Percentiles rank a stretch among this genome's conserved stretches.
Conservation (phyloP, 64 coral and sea anemone species). For the Trachythela sp. region DNA sequence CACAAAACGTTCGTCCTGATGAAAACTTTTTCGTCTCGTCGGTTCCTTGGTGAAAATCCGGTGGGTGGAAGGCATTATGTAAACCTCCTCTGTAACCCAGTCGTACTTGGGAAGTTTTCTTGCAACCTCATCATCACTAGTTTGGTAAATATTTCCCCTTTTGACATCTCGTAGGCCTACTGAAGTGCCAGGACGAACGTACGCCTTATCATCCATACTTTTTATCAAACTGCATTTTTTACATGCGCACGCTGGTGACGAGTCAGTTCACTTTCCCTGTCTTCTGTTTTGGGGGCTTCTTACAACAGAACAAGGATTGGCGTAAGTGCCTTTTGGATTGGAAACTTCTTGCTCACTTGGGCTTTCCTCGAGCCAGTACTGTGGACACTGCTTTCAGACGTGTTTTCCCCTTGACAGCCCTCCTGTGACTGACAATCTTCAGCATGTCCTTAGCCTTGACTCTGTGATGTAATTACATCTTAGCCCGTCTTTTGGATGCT, state of each 20-base stretch:
- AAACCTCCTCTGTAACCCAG: conserved; percentile 34
- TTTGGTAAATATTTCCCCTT: neutral
- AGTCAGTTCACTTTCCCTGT: neutral
- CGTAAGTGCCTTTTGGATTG: no score
- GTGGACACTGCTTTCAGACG: no score
- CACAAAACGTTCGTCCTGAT: conserved; percentile 38
- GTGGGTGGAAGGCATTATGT: conserved; percentile 23
- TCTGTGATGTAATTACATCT: no score
- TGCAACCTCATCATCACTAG: neutral
- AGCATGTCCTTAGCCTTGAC: no score
- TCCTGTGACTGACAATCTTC: no score
- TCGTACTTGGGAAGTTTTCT: conserved; percentile 42
- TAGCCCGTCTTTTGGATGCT: no score
- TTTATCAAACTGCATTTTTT: neutral
- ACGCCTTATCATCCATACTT: no score
- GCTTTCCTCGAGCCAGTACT: no score
- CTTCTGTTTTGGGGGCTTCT: neutral
- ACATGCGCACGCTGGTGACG: neutral
- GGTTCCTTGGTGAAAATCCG: conserved; percentile 17
- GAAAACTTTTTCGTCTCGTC: conserved; percentile 13
- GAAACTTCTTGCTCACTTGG: no score
- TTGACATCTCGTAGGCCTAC: no score
- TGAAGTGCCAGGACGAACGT: no score
- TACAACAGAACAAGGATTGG: neutral
- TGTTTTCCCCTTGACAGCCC: no score